phyloP scores from a whole-genome alignment of 2,797 vertebrate species.

The Alca torda region DNA sequence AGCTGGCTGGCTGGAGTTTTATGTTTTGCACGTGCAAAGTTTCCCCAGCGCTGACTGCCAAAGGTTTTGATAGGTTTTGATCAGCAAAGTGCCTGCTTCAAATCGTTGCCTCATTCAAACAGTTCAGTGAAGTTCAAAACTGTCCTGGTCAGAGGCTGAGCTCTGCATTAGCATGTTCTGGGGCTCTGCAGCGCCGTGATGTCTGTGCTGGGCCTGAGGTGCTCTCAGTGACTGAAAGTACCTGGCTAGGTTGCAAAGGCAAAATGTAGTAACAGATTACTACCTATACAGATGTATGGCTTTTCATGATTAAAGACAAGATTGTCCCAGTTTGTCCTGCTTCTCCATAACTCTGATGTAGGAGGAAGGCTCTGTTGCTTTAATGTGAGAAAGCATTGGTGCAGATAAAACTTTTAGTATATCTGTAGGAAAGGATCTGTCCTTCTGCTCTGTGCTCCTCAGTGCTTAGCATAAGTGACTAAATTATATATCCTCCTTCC shows the following conservation, averaged over 20 bases:
- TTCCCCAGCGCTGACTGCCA: background rate
- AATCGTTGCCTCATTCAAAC: background rate
- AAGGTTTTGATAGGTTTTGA: background rate
- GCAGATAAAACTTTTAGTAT: background rate
- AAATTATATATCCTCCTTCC: background rate
- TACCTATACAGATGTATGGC: background rate
- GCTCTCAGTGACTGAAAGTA: background rate
- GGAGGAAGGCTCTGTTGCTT: background rate
- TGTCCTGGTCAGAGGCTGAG: background rate
- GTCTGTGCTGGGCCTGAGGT: background rate
- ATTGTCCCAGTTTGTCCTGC: background rate
- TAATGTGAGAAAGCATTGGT: background rate
- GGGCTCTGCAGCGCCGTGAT: fast-evolving
- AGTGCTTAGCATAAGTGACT: background rate
- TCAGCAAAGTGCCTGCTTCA: background rate
- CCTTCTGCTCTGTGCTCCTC: background rate
- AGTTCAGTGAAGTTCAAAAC: background rate
- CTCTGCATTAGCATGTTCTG: background rate
- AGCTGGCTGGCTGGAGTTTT: background rate
- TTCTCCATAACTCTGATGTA: background rate
- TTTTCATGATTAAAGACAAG: background rate
- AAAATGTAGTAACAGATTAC: background rate
- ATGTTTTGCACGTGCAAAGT: background rate
- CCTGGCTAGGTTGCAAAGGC: background rate
- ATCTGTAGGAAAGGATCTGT: background rate